phyloP scores from a whole-genome alignment of 2,113 vertebrate species.

The Cyanoramphus novaezelandiae region DNA sequence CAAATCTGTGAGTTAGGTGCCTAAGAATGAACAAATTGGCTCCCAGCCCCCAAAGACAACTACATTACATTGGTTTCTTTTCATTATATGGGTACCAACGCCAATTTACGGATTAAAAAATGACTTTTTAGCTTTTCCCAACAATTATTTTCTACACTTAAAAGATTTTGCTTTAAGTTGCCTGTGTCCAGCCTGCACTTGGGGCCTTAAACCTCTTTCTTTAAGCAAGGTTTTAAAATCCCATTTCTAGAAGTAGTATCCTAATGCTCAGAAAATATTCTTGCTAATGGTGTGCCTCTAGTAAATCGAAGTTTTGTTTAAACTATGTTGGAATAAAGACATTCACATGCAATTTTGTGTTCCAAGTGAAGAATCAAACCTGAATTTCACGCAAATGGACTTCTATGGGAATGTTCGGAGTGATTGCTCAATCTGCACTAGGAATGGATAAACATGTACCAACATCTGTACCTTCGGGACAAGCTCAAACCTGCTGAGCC shows the following conservation, averaged over 20 bases:
- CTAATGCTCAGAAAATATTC: neutral
- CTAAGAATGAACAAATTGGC: neutral
- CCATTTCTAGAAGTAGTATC: neutral
- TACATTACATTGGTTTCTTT: neutral
- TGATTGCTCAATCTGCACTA: neutral
- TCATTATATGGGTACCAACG: neutral
- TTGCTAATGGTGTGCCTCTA: neutral
- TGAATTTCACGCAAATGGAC: neutral
- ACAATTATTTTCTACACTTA: neutral
- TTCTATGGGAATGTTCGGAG: rapidly evolving
- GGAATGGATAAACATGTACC: neutral
- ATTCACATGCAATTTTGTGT: neutral
- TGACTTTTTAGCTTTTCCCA: neutral
- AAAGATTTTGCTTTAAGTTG: neutral
- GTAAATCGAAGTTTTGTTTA: neutral
- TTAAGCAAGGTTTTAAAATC: neutral
- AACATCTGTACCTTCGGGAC: neutral
- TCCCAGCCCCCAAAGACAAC: neutral
- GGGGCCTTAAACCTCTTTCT: neutral
- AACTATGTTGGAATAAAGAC: neutral
- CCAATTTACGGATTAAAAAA: neutral
- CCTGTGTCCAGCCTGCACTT: neutral
- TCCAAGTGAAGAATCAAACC: neutral
- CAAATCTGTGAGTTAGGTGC: neutral
- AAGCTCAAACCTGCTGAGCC: neutral